A percentile compares a stretch with the other conserved stretches of the same genome.
Evolutionary conservation across 2,797 vertebrate species (phyloP).

Genomic region (Chelonia mydas): DNA sequence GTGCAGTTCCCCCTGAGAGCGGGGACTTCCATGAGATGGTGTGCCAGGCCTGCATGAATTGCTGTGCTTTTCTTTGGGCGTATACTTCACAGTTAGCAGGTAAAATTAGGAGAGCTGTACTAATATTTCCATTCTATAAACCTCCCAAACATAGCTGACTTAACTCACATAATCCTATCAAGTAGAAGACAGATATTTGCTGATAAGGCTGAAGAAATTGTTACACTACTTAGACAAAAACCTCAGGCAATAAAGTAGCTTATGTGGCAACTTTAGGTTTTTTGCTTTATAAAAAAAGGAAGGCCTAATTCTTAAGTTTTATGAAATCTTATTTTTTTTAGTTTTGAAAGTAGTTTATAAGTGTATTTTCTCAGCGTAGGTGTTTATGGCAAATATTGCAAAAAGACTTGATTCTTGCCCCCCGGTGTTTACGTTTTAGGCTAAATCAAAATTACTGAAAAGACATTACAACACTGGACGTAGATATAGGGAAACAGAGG

Average conservation of each 20-base stretch:
- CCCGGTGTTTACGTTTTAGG: not conserved
- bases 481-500: not conserved
- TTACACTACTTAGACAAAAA: rapidly evolving
- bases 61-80: constrained; percentile 88
- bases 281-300: not conserved
- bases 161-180: not conserved
- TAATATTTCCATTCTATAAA: not conserved
- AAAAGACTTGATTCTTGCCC: not conserved
- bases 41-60: constrained; percentile 94
- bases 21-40: constrained; percentile 97
- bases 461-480: not conserved
- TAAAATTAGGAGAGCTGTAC: constrained; percentile 62
- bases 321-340: not conserved
- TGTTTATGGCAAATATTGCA: not conserved
- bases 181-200: not conserved
- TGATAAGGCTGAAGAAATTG: not conserved
- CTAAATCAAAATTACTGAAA: not conserved
- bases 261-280: not conserved
- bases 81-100: constrained; percentile 88
- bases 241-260: not conserved
- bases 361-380: not conserved
- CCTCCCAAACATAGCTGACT: not conserved
- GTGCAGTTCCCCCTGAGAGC: constrained; percentile 88
- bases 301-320: not conserved
- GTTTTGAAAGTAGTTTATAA: not conserved